A percentile compares a stretch with the other conserved stretches of the same genome.
These are phyloP conservation scores for Leptinotarsa texana DNA, from an alignment of 1,140 invertebrate genomes.

Conservation along the genomic window DNA sequence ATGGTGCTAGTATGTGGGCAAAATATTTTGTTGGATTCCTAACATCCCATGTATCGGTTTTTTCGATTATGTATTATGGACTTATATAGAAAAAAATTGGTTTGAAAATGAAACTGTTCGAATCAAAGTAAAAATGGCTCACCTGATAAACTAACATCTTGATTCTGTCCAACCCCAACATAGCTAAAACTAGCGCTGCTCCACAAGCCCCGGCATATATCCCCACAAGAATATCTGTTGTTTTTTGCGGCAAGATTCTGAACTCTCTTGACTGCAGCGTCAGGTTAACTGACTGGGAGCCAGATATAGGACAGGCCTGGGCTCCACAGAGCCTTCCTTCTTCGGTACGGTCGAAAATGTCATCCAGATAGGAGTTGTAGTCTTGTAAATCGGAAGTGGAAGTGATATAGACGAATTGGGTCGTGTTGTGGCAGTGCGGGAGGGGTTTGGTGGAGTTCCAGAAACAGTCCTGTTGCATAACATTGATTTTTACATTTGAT, in stretches of 20 bases:
- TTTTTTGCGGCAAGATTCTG: conserved; percentile 54
- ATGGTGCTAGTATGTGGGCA: no score
- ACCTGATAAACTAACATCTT: conserved; percentile 41
- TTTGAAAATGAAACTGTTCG: no score
- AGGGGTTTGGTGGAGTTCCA: conserved; percentile 20
- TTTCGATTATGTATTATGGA: no score
- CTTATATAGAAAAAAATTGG: no score
- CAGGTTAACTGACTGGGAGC: conserved; percentile 1
- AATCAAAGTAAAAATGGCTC: neutral
- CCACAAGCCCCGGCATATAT: conserved; percentile 62
- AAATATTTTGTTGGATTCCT: no score
- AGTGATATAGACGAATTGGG: conserved; percentile 14
- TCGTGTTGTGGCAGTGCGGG: conserved; percentile 29
- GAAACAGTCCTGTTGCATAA: conserved; percentile 25
- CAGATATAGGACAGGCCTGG: conserved; percentile 57
- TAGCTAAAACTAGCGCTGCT: conserved; percentile 60
- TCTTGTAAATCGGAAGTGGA: conserved; percentile 35
- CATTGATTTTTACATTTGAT: neutral
- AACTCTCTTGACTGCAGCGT: conserved; percentile 30
- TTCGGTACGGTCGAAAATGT: conserved; percentile 58
- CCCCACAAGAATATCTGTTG: conserved; percentile 57
- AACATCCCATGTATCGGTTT: no score
- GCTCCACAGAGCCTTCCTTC: conserved; percentile 61
- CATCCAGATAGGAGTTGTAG: conserved; percentile 47
- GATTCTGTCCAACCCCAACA: conserved; percentile 59